Percentiles rank a stretch among this genome's conserved stretches.
Conservation (phyloP, 2,888 invertebrate genomes). For the Agonopterix heracliana region DNA sequence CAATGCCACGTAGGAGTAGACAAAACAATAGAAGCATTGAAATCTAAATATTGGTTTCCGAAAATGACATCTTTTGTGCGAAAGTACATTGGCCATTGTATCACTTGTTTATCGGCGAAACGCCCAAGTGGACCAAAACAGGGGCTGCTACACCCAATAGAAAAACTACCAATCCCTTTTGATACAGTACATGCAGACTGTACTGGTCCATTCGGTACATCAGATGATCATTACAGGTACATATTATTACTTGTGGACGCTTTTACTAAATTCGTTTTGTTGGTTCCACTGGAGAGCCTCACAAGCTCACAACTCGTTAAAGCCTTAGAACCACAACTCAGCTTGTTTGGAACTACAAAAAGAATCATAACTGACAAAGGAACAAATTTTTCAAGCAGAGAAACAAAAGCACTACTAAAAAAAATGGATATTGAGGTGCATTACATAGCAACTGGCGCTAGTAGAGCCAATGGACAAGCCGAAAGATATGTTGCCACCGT, state of each 20-base stretch:
- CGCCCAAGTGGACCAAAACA: background rate
- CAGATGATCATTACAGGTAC: constrained; percentile 24
- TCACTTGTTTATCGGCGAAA: background rate
- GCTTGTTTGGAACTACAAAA: constrained; percentile 12
- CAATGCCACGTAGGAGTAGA: constrained; percentile 34
- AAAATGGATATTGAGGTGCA: constrained; percentile 12
- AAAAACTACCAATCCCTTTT: constrained; percentile 34
- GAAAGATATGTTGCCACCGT: constrained; percentile 32
- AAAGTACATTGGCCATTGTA: background rate
- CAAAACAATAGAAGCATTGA: constrained; percentile 26
- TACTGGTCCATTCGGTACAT: constrained; percentile 36
- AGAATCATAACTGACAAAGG: constrained; percentile 14
- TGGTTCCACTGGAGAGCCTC: constrained; percentile 24
- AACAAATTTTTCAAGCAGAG: constrained; percentile 13
- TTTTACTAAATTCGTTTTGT: constrained; percentile 35
- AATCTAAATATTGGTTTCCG: constrained; percentile 43
- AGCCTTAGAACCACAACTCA: constrained; percentile 8
- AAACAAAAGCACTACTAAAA: constrained; percentile 6
- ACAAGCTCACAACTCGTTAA: constrained; percentile 7
- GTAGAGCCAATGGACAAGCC: constrained; percentile 13
- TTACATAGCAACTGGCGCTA: constrained; percentile 16
- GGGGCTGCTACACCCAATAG: constrained; percentile 37
- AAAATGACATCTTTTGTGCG: background rate
- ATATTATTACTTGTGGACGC: constrained; percentile 35
- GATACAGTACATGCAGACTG: constrained; percentile 44